A percentile compares a stretch with the other conserved stretches of the same genome.
These are phyloP conservation scores for Ctenodactylus gundi DNA, from an alignment of 2,113 vertebrate genomes.

Conservation along the genomic window DNA sequence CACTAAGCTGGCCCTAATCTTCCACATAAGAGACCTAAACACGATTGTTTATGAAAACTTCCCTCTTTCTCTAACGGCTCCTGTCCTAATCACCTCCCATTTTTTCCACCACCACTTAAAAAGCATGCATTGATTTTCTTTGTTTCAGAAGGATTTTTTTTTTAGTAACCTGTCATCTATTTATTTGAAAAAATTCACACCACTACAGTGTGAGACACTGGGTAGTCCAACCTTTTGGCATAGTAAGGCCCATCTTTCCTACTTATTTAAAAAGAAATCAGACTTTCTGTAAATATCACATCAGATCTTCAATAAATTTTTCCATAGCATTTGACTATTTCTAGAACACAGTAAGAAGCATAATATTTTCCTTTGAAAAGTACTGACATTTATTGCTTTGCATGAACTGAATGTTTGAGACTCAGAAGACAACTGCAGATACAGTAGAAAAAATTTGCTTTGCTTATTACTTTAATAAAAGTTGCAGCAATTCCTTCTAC, in stretches of 20 bases:
- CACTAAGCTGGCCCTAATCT: slow-evolving; percentile 76
- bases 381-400: slow-evolving; percentile 38
- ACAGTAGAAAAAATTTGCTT: slow-evolving; percentile 30
- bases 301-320: not conserved
- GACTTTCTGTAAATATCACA: slow-evolving; percentile 8
- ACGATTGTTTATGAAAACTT: slow-evolving; percentile 70
- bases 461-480: slow-evolving; percentile 58
- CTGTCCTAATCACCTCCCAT: not conserved
- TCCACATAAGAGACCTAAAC: slow-evolving; percentile 72
- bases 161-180: slow-evolving; percentile 55
- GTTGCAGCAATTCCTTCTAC: slow-evolving; percentile 37
- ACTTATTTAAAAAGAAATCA: not conserved
- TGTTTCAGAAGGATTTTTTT: slow-evolving; percentile 16
- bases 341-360: not conserved
- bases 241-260: not conserved
- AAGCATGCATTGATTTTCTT: slow-evolving; percentile 18
- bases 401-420: slow-evolving; percentile 49
- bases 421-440: not conserved
- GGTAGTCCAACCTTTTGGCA: not conserved
- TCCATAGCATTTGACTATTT: slow-evolving; percentile 17
- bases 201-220: slow-evolving; percentile 1
- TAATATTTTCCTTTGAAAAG: slow-evolving; percentile 34
- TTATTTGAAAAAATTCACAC: not conserved
- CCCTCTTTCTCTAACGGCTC: slow-evolving; percentile 63
- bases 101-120: not conserved